These are phyloP conservation scores for Macrophya annulata DNA, from an alignment of 2,888 invertebrate species.

Conservation along the genomic window DNA sequence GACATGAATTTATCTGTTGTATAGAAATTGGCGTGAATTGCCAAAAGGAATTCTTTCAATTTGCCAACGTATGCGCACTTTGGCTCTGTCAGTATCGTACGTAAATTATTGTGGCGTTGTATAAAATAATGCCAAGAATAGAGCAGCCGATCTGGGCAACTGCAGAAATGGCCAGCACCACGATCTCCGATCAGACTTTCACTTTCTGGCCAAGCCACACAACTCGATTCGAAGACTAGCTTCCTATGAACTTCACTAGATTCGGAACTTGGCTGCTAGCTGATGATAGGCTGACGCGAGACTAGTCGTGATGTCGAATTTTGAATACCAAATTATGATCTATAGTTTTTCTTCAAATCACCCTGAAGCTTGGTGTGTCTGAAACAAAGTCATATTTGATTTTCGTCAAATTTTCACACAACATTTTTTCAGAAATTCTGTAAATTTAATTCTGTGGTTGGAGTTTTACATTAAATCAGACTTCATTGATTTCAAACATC, in stretches of 20 bases:
- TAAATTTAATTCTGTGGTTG: too few relatives aligned
- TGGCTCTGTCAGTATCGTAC: background rate
- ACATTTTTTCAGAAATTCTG: background rate
- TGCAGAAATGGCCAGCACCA: background rate
- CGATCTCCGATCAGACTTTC: constrained; percentile 41
- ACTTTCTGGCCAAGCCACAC: constrained; percentile 31
- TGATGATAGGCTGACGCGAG: background rate
- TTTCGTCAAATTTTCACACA: background rate
- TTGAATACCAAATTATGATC: background rate
- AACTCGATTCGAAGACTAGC: constrained; percentile 8
- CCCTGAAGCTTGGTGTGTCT: background rate
- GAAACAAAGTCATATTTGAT: background rate
- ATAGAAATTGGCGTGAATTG: constrained; percentile 8
- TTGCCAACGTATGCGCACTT: background rate
- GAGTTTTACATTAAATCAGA: too few relatives aligned
- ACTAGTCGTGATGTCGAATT: background rate
- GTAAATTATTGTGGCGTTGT: background rate
- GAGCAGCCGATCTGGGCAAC: constrained; percentile 30
- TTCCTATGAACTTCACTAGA: background rate
- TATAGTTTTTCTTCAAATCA: background rate
- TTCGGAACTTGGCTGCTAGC: background rate
- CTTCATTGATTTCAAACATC: too few relatives aligned
- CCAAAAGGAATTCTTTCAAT: constrained; percentile 9
- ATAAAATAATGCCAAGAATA: constrained; percentile 36
- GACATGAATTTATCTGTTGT: background rate